Percentiles rank a stretch among this genome's conserved stretches.
These are phyloP conservation scores for Pomatorhinus ruficollis DNA, from an alignment of 2,113 vertebrate species.

Conservation along the genomic window DNA sequence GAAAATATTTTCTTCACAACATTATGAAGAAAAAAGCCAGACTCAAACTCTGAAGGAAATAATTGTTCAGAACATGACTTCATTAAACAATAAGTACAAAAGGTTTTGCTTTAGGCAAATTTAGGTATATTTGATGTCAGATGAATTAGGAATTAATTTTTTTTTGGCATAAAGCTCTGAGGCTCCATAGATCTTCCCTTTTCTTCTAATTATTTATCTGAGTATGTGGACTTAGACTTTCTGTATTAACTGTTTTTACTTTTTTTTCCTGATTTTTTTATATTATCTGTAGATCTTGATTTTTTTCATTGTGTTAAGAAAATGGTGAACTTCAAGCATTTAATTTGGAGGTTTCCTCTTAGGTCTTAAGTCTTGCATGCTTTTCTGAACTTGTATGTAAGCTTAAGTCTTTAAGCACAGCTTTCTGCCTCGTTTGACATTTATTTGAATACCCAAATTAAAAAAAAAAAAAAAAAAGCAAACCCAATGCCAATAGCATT, in stretches of 20 bases:
- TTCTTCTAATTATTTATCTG: not conserved
- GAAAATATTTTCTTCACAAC: not conserved
- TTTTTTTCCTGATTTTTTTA: not conserved
- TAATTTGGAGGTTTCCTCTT: not conserved
- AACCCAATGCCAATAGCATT: not conserved
- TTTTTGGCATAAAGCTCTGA: not conserved
- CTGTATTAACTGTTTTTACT: not conserved
- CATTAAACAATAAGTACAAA: not conserved
- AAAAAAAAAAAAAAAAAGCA: not conserved
- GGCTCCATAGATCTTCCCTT: not conserved
- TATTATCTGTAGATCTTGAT: not conserved
- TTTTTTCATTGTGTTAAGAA: not conserved
- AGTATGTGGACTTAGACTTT: not conserved
- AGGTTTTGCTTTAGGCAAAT: not conserved
- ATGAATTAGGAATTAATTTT: not conserved
- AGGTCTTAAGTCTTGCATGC: not conserved
- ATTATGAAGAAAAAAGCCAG: not conserved
- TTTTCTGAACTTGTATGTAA: not conserved
- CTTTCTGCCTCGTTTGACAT: not conserved
- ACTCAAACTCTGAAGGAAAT: not conserved
- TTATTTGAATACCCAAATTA: not conserved
- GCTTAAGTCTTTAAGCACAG: not conserved
- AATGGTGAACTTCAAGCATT: not conserved
- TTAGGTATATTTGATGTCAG: not conserved
- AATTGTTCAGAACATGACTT: not conserved